These are phyloP conservation scores for Illadopsis cleaveri DNA, from an alignment of 2,113 vertebrate genomes.

Conservation along the genomic window DNA sequence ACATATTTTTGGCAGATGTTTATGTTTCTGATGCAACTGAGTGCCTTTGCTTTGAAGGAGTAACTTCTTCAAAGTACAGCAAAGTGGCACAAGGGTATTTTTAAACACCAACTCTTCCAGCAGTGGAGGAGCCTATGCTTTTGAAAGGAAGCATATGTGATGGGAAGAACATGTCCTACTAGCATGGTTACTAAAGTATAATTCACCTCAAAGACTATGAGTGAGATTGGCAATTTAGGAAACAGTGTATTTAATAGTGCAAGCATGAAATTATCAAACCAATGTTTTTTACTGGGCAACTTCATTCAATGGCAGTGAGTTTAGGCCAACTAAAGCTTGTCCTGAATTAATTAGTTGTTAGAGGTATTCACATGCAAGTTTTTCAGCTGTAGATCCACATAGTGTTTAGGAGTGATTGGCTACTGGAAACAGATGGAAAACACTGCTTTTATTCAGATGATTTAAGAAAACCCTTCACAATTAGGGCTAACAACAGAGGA, in stretches of 20 bases:
- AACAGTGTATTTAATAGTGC: background rate
- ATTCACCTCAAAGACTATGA: background rate
- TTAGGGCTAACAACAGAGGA: background rate
- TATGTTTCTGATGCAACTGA: background rate
- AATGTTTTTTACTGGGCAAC: background rate
- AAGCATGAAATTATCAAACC: background rate
- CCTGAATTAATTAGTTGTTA: background rate
- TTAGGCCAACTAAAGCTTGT: background rate
- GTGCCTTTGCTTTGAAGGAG: background rate
- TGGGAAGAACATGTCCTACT: background rate
- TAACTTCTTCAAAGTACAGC: background rate
- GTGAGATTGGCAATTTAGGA: background rate
- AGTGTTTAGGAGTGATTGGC: background rate
- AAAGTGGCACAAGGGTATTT: background rate
- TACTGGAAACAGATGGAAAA: background rate
- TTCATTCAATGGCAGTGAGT: background rate
- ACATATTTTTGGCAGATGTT: slow-evolving; percentile 18
- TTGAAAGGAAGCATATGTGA: background rate
- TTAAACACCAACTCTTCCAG: background rate
- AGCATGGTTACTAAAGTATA: background rate
- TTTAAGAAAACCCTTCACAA: background rate
- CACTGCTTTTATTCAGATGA: background rate
- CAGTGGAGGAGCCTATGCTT: background rate
- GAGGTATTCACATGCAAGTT: background rate
- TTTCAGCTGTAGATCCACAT: background rate